Evolutionary conservation across 1,140 invertebrate species (phyloP), one percentile per base, ranked within the genome.

Genomic region (Teleogryllus occipitalis): DNA sequence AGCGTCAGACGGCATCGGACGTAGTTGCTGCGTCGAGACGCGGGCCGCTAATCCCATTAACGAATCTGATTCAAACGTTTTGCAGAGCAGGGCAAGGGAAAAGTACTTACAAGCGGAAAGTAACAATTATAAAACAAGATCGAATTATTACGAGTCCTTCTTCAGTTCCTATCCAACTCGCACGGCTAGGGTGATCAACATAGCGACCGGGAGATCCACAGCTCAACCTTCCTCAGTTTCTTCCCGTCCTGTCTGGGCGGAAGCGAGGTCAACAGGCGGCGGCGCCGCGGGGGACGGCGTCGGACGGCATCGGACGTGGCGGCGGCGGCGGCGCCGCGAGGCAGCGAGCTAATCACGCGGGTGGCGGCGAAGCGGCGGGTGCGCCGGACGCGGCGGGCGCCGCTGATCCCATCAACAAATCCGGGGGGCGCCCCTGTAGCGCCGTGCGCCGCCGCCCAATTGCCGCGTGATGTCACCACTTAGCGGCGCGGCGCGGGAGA

Each of bases 401-500:
- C 54, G 54, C 18, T 65, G 54, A 65, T 65, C 54, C 54, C 54
- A 65, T 65, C 54, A 65, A 65, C 54, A 65, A 65, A 65, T 65
- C 54, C 54, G 54, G 54, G 18, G 54, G 54, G 54, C 54, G 54
- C 54, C 54, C 54, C 54, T 65, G 54, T 65, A 65, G 54, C 54
- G 54, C 54, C 54, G 54, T 65, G 54, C 10, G 54, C 54, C 54
- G 54, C 54, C 54, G 54, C 54, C 54, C 54, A 65, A 65, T 65
- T 65, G 54, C 54, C 18, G 54, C 54, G 54, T 65, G 54, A 65
- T 65, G 54, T 65, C 54, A 65, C 54, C 54, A 65, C 54, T 65
- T 65, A 65, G 54, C 10, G 54, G 10, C 54, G 10, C 54, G 18
- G 54, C 10, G 54, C 10, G 54, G 18, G 54, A 65, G 27, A 39